phyloP scores from a whole-genome alignment of 1,140 invertebrate genomes.

The Orius laevigatus region DNA sequence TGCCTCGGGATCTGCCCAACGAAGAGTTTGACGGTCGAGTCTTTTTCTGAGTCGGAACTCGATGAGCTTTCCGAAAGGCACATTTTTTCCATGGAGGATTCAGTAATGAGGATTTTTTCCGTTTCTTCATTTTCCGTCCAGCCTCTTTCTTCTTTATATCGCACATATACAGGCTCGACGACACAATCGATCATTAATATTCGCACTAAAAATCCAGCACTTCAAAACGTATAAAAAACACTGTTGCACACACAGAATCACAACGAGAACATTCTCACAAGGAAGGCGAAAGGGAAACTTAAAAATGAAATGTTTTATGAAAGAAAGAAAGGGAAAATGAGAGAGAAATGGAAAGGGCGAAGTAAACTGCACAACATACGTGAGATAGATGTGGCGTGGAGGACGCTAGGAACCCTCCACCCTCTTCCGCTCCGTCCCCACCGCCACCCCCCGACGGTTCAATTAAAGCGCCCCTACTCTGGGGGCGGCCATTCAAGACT shows the following conservation, averaged over 20 bases:
- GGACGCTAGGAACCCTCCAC: neutral
- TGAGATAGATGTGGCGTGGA: constrained; percentile 2
- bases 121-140: neutral
- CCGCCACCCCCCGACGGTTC: neutral
- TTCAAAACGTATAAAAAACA: neutral
- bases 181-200: constrained; percentile 1
- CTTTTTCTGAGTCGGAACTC: neutral
- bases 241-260: no score
- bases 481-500: constrained; percentile 5
- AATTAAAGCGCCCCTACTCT: neutral
- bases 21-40: constrained; percentile 61
- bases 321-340: no score
- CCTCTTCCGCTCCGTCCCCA: neutral
- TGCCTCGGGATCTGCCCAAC: constrained; percentile 86
- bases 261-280: no score
- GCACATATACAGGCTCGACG: neutral
- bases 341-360: neutral
- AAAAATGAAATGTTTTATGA: no score
- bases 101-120: neutral
- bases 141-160: neutral
- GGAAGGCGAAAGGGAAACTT: no score
- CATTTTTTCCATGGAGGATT: neutral
- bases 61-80: neutral
- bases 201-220: neutral
- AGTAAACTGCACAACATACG: neutral